Evolutionary conservation across 2,888 invertebrate genomes (phyloP), one percentile per base, ranked within the genome.

Genomic region (Asteroscopus sphinx): DNA sequence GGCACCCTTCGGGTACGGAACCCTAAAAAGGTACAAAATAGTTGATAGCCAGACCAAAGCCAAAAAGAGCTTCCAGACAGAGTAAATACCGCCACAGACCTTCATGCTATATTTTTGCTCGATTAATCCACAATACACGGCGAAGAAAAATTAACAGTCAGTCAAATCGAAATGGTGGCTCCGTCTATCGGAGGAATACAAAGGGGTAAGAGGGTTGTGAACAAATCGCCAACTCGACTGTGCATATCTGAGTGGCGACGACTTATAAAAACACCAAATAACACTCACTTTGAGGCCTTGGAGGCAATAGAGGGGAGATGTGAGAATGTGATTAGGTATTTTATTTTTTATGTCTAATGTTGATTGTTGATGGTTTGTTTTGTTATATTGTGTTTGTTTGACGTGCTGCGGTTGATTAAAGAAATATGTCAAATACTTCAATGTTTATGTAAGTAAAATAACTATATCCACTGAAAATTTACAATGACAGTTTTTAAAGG

Each of bases 221-320:
- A 79, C 73, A 73, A 86, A 88, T 87, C 81, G 87, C 44, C 77
- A 77, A 86, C 79, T 86, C 87, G 79, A 80, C 83, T 84, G 90
- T 85, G 77, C 88, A 86, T 86, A 89, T 90, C 89, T 81, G 48
- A 33, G 52, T 52, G 60, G 40, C 32, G 51, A 53, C 68, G 74
- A 74, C 75, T 71, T 77, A 64, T 71, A 70, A 83, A 86, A 84
- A 85, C 82, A 82, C 69, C 74, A 75, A 82, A 80, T 77, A 80
- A 77, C 75, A 76, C 79, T 73, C 77, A 45, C 65, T 66, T 21
- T 21, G 51, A 40, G 56, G 2, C 0, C 35, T 62, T 40, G 30
- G 48, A 37, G 32, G 17, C 15, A 41, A 57, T 35, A n/a, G 42
- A 77, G 76, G 79, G 83, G 78, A 81, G 81, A 77, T 74, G 26